Evolutionary conservation across 2,888 invertebrate genomes (phyloP).

Genomic region (Pollenia labialis): DNA sequence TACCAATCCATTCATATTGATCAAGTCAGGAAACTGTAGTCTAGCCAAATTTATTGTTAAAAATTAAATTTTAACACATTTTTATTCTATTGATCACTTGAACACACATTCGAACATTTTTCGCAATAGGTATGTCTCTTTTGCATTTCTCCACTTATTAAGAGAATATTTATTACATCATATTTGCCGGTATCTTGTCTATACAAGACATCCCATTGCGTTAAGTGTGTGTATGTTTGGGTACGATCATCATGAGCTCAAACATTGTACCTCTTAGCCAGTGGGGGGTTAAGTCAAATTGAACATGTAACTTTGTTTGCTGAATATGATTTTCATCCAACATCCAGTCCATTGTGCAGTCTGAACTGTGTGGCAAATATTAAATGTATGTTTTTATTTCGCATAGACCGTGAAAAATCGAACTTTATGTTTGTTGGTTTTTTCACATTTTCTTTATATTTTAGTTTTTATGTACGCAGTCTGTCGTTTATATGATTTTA

Average conservation of each 20-base stretch:
- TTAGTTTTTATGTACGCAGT: constrained; percentile 45
- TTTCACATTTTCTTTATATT: constrained; percentile 25
- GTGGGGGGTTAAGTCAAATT: constrained; percentile 63
- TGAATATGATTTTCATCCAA: constrained; percentile 17
- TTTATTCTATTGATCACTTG: constrained; percentile 1
- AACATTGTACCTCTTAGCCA: constrained; percentile 54
- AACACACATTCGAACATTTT: constrained; percentile 19
- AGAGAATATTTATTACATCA: constrained; percentile 72
- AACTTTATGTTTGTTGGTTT: constrained; percentile 55
- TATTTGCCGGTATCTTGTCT: constrained; percentile 69
- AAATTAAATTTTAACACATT: constrained; percentile 60
- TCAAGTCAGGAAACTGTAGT: constrained; percentile 36
- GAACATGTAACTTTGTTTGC: constrained; percentile 58
- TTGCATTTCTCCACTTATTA: constrained; percentile 72
- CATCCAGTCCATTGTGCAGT: constrained; percentile 26
- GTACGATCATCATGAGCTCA: constrained; percentile 30
- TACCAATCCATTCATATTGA: constrained; percentile 25
- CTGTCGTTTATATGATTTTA: constrained; percentile 57
- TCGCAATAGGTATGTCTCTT: constrained; percentile 24
- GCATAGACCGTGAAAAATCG: constrained; percentile 44
- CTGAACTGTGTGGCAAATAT: constrained; percentile 60
- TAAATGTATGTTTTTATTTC: constrained; percentile 55
- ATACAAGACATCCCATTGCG: constrained; percentile 71
- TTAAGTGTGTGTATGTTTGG: constrained; percentile 37
- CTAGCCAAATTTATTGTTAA: constrained; percentile 37